Evolutionary conservation across 2,113 vertebrate genomes (phyloP).

Genomic region (Cheilinus undulatus): DNA sequence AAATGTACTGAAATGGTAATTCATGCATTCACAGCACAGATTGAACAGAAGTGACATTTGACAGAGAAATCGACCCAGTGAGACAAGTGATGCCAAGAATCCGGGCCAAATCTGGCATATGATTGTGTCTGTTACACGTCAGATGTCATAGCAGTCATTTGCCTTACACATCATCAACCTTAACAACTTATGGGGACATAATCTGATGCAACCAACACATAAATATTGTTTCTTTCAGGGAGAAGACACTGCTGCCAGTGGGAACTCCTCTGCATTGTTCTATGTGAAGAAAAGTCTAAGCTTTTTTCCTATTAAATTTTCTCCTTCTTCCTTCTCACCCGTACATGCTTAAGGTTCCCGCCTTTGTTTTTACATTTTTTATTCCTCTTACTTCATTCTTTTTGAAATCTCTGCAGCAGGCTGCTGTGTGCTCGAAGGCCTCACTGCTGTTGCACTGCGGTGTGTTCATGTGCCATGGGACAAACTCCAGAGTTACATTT

Average conservation of each 20-base stretch:
- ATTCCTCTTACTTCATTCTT: constrained; percentile 21
- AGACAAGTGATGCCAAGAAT: constrained; percentile 48
- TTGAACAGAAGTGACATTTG: constrained; percentile 14
- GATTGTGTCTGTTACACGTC: constrained; percentile 14
- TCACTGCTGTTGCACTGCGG: constrained; percentile 26
- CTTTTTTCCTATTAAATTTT: constrained; percentile 25
- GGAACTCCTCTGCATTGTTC: background rate
- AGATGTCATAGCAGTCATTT: constrained; percentile 21
- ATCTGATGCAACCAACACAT: constrained; percentile 4
- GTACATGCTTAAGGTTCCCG: constrained; percentile 16
- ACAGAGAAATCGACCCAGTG: constrained; percentile 13
- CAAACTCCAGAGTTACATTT: constrained; percentile 28
- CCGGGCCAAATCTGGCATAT: constrained; percentile 48
- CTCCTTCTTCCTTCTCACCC: constrained; percentile 5
- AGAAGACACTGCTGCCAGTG: background rate
- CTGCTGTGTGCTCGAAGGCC: constrained; percentile 22
- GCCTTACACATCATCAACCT: background rate
- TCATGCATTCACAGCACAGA: constrained; percentile 23
- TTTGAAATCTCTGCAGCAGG: constrained; percentile 38
- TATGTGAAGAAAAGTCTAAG: background rate
- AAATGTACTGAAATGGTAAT: constrained; percentile 25
- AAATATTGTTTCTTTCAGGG: background rate
- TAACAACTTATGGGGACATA: constrained; percentile 11
- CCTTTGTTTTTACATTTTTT: constrained; percentile 24
- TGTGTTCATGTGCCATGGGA: constrained; percentile 25